Conservation (phyloP, 2,797 vertebrate species). For the Micropoecilia bifurca region DNA sequence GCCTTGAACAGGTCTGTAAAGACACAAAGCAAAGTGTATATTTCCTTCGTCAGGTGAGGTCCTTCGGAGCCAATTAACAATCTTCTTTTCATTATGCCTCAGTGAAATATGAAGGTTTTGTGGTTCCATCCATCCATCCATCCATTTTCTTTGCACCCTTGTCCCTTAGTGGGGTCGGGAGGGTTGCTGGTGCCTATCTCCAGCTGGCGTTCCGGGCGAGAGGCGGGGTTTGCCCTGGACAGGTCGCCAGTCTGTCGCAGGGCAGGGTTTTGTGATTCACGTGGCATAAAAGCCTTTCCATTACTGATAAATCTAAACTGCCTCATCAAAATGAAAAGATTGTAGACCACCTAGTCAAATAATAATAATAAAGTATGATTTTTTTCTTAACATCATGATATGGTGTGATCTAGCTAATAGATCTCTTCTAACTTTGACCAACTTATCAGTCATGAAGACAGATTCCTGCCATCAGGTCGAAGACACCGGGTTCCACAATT, state of each 20-base stretch:
- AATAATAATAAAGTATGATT: neutral
- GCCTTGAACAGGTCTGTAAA: neutral
- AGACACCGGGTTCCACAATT: neutral
- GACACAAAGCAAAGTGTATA: neutral
- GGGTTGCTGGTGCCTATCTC: too few relatives aligned
- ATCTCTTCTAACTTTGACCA: neutral
- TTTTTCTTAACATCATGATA: neutral
- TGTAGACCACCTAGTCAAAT: neutral
- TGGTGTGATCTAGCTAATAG: neutral
- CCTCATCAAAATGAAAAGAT: neutral
- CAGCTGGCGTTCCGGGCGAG: too few relatives aligned
- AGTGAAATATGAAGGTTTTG: neutral
- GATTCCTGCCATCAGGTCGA: neutral
- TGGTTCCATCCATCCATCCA: too few relatives aligned
- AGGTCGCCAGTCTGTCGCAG: too few relatives aligned
- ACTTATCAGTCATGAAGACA: neutral
- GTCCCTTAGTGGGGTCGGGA: too few relatives aligned
- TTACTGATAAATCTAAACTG: neutral
- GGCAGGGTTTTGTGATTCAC: neutral
- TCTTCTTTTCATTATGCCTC: neutral
- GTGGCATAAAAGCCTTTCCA: neutral
- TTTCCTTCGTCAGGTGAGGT: neutral
- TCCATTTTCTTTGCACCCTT: too few relatives aligned
- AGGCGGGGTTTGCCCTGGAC: too few relatives aligned
- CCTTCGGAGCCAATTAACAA: neutral